phyloP scores from a whole-genome alignment of 2,888 invertebrate genomes.

The Nymphalis c-album region DNA sequence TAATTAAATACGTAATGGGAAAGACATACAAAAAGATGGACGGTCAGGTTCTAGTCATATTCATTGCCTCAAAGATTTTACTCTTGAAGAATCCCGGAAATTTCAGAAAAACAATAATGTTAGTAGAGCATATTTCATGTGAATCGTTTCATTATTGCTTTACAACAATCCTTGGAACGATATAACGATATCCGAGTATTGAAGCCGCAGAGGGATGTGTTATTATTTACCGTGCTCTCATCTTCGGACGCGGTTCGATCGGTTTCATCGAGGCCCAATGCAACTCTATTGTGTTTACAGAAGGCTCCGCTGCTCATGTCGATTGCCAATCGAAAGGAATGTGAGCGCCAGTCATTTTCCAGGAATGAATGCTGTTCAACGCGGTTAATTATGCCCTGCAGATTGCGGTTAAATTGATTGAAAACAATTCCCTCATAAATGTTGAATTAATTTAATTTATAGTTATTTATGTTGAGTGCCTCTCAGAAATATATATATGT shows the following conservation, averaged over 20 bases:
- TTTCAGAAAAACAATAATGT: neutral
- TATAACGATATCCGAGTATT: slow-evolving; percentile 29
- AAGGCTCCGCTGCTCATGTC: slow-evolving; percentile 74
- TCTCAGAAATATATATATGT: neutral
- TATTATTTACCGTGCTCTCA: slow-evolving; percentile 69
- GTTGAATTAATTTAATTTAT: neutral
- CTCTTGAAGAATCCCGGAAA: neutral
- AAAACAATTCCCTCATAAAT: slow-evolving; percentile 43
- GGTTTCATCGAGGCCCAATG: slow-evolving; percentile 62
- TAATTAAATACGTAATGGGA: too few species aligned
- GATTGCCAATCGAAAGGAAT: slow-evolving; percentile 68
- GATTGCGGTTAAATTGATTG: slow-evolving; percentile 37
- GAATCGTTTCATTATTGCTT: slow-evolving; percentile 24
- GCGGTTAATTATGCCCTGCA: slow-evolving; percentile 57
- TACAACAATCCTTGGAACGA: slow-evolving; percentile 23
- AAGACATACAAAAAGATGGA: too few species aligned
- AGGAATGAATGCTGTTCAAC: slow-evolving; percentile 58
- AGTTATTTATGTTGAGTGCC: neutral
- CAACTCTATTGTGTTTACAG: slow-evolving; percentile 74
- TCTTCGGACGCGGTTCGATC: slow-evolving; percentile 60
- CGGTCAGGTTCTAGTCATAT: too few species aligned
- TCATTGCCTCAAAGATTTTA: neutral
- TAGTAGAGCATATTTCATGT: slow-evolving; percentile 3
- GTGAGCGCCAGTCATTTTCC: slow-evolving; percentile 57
- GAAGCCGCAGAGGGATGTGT: slow-evolving; percentile 42